Conservation (phyloP, 1,140 invertebrate species). For the Drosophila repletoides region DNA sequence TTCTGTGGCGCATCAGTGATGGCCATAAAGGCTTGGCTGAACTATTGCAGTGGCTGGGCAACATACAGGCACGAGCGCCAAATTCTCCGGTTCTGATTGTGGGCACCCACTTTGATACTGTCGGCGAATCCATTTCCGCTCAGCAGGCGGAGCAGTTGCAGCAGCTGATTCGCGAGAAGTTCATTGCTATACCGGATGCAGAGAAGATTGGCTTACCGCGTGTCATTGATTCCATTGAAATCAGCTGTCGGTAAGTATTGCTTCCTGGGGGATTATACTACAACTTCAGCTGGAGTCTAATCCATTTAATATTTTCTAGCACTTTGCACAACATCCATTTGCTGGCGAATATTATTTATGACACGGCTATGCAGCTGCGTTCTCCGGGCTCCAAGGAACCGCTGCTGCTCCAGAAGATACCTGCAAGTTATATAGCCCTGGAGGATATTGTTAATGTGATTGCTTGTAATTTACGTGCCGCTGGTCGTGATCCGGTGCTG, state of each 20-base stretch:
- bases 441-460: slow-evolving; percentile 95
- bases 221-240: slow-evolving; percentile 96
- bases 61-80: slow-evolving; percentile 96
- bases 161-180: slow-evolving; percentile 93
- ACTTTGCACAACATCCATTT: slow-evolving; percentile 95
- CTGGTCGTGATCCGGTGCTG: slow-evolving; percentile 93
- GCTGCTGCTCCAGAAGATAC: slow-evolving; percentile 96
- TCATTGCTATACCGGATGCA: slow-evolving; percentile 96
- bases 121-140: slow-evolving; percentile 87
- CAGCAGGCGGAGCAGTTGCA: slow-evolving; percentile 93
- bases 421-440: slow-evolving; percentile 96
- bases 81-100: slow-evolving; percentile 97
- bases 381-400: slow-evolving; percentile 96
- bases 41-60: slow-evolving; percentile 97
- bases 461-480: slow-evolving; percentile 87
- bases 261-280: not conserved
- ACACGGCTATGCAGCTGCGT: slow-evolving; percentile 94
- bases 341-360: slow-evolving; percentile 96
- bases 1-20: slow-evolving; percentile 97
- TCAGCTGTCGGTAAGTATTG: slow-evolving; percentile 84
- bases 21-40: slow-evolving; percentile 95
- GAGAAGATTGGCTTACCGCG: slow-evolving; percentile 97
- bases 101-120: slow-evolving; percentile 96
- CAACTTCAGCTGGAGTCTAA: too few relatives aligned
- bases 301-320: slow-evolving; percentile 82